Conservation (phyloP, 2,888 invertebrate species). For the Meloe dianella region DNA sequence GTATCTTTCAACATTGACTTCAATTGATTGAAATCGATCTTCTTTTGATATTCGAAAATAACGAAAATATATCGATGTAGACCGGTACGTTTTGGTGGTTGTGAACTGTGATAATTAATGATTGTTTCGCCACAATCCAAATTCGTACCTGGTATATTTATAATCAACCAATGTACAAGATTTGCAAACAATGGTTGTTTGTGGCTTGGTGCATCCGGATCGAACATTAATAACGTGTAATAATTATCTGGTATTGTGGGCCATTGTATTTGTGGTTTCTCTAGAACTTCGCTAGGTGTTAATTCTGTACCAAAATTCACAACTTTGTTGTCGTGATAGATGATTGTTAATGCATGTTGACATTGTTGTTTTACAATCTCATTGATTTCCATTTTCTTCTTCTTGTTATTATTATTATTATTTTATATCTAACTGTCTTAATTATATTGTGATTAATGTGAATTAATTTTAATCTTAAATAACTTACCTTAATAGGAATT, state of each 20-base stretch:
- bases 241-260: constrained; percentile 62
- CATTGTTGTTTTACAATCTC: not conserved
- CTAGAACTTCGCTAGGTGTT: constrained; percentile 73
- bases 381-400: not conserved
- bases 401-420: not conserved
- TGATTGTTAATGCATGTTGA: constrained; percentile 1
- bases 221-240: constrained; percentile 67
- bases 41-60: constrained; percentile 68
- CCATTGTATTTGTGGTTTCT: constrained; percentile 71
- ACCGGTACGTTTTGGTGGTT: constrained; percentile 74
- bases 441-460: not conserved
- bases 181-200: constrained; percentile 58
- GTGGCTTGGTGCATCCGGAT: constrained; percentile 30
- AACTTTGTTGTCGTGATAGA: constrained; percentile 37
- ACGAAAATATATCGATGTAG: constrained; percentile 76
- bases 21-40: constrained; percentile 50
- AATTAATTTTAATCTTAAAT: not conserved
- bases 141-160: constrained; percentile 72
- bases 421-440: not conserved
- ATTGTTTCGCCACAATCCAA: constrained; percentile 68
- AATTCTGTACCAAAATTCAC: constrained; percentile 69
- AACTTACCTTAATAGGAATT: not conserved
- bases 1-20: constrained; percentile 43
- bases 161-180: constrained; percentile 80
- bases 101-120: constrained; percentile 70